phyloP scores from a whole-genome alignment of 2,888 invertebrate species.

The Cotesia congregata region DNA sequence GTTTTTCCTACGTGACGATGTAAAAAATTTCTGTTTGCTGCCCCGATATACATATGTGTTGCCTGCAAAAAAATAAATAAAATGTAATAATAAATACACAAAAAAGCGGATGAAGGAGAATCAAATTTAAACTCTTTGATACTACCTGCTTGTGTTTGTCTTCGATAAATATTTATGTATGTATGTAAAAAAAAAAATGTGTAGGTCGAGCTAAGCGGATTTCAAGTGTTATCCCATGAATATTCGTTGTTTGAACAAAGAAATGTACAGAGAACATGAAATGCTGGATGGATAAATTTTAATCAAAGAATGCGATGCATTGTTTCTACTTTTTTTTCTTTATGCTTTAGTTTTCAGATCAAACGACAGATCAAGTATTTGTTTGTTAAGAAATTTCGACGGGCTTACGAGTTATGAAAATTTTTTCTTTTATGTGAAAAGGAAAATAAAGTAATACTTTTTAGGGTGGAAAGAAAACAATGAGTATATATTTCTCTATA shows the following conservation, averaged over 20 bases:
- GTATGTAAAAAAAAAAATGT: neutral
- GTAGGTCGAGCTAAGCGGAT: neutral
- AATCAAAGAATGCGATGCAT: neutral
- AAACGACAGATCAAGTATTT: conserved; percentile 1
- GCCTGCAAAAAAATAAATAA: conserved; percentile 10
- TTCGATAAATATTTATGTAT: conserved; percentile 12
- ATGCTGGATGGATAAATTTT: neutral
- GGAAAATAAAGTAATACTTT: neutral
- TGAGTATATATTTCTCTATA: neutral
- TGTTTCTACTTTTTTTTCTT: neutral
- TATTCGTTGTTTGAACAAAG: neutral
- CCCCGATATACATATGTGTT: neutral
- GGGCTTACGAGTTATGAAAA: neutral
- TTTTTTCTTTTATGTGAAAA: neutral
- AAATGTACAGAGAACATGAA: neutral
- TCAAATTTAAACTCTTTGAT: conserved; percentile 38
- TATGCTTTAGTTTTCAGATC: neutral
- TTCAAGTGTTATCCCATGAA: neutral
- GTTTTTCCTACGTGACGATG: conserved; percentile 37
- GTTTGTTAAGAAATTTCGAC: neutral
- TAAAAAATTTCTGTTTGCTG: conserved; percentile 14
- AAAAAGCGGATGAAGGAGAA: conserved; percentile 15
- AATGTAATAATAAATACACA: neutral
- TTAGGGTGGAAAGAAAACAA: neutral
- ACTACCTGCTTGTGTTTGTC: conserved; percentile 38